Conservation (phyloP, 2,888 invertebrate genomes). For the Drosophila anceps region DNA sequence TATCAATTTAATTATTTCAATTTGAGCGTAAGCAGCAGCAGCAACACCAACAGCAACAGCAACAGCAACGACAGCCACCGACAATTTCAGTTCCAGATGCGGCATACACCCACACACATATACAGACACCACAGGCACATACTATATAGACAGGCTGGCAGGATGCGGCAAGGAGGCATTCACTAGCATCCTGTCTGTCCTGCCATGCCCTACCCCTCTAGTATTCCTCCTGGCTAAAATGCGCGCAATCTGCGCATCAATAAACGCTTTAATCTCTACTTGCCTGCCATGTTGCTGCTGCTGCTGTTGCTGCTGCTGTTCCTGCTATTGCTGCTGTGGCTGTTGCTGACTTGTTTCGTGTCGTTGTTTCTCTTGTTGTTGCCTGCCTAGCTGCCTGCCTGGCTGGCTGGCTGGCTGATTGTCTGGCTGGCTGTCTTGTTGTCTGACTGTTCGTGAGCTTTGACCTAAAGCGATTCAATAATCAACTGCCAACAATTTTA, state of each 20-base stretch:
- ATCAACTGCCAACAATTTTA: conserved; percentile 81
- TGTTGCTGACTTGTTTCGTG: conserved; percentile 43
- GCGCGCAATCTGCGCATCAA: conserved; percentile 81
- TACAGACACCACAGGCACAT: conserved; percentile 23
- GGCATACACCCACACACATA: conserved; percentile 36
- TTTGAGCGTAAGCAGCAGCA: conserved; percentile 79
- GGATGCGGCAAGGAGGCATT: conserved; percentile 37
- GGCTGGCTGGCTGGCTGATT: conserved; percentile 29
- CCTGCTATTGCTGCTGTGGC: conserved; percentile 28
- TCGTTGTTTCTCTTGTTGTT: conserved; percentile 27
- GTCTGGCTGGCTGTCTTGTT: conserved; percentile 15
- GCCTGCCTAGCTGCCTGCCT: conserved; percentile 23
- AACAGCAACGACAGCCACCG: conserved; percentile 58
- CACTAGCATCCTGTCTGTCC: conserved; percentile 60
- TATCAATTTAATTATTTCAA: conserved; percentile 82
- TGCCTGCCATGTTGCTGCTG: conserved; percentile 75
- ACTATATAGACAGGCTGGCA: conserved; percentile 25
- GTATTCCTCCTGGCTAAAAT: conserved; percentile 78
- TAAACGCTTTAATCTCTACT: conserved; percentile 80
- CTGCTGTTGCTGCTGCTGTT: conserved; percentile 42
- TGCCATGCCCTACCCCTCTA: conserved; percentile 23
- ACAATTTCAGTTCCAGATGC: conserved; percentile 74
- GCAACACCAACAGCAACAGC: conserved; percentile 47
- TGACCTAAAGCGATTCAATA: conserved; percentile 82
- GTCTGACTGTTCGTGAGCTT: conserved; percentile 76